Evolutionary conservation across 2,888 invertebrate species (phyloP).

Genomic region (Stenchaetothrips biformis): DNA sequence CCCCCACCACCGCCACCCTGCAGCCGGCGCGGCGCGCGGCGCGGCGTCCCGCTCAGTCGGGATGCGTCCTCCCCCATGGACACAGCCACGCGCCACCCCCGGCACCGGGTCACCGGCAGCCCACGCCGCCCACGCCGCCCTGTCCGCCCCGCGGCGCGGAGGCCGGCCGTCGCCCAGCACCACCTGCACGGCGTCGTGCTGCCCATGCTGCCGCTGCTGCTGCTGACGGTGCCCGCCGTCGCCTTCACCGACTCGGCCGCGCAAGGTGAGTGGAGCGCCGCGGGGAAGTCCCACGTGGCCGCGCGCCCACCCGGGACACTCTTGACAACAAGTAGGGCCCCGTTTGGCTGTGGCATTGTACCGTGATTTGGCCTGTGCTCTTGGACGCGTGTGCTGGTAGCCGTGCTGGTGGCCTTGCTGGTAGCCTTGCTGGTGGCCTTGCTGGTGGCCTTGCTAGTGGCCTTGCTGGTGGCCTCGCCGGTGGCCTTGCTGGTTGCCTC

Average conservation of each 20-base stretch:
- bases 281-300: neutral
- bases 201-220: neutral
- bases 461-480: no score
- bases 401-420: no score
- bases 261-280: neutral
- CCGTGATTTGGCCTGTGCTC: no score
- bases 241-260: neutral
- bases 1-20: neutral
- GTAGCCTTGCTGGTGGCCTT: no score
- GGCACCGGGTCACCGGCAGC: neutral
- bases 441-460: no score
- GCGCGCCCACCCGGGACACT: no score
- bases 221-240: neutral
- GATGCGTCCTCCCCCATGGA: slow-evolving; percentile 17
- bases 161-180: neutral
- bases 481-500: no score
- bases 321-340: no score
- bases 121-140: neutral
- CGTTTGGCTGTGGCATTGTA: no score
- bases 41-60: slow-evolving; percentile 8
- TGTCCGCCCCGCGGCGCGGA: neutral
- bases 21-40: neutral
- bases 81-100: slow-evolving; percentile 11
- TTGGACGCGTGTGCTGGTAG: no score
- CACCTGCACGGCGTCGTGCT: neutral